These are phyloP conservation scores for Coleophora deauratella DNA, from an alignment of 2,888 invertebrate genomes.

Conservation along the genomic window DNA sequence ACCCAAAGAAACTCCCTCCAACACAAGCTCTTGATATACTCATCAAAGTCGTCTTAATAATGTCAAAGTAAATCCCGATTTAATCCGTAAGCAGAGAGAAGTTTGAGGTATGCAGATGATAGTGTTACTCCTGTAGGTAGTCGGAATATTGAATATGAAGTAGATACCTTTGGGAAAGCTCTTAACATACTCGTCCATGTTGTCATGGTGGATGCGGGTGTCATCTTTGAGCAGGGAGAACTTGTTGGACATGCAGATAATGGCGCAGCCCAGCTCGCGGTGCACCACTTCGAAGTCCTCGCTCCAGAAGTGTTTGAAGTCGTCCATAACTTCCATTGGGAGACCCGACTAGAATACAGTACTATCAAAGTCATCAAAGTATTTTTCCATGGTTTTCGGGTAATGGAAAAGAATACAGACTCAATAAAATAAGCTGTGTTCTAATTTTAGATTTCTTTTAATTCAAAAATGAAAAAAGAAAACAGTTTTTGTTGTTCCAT, in stretches of 20 bases:
- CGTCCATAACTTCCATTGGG: constrained; percentile 45
- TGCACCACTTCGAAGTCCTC: constrained; percentile 63
- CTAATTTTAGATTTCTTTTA: no score
- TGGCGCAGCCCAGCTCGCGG: constrained; percentile 62
- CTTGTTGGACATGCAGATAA: constrained; percentile 68
- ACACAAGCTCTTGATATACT: constrained; percentile 52
- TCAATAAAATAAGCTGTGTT: no score
- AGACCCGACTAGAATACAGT: constrained; percentile 44
- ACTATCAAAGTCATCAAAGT: no score
- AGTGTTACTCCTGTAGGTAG: constrained; percentile 23
- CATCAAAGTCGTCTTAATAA: no score
- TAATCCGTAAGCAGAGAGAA: no score
- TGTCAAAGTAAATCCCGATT: constrained; percentile 54
- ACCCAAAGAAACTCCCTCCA: no score
- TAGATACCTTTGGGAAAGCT: constrained; percentile 51
- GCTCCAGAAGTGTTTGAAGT: constrained; percentile 65
- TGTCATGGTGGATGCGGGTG: constrained; percentile 54
- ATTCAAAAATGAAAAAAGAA: no score
- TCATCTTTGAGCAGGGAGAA: constrained; percentile 57
- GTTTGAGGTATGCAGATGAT: no score
- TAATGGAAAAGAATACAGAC: no score
- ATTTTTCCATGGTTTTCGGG: no score
- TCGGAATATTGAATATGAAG: no score
- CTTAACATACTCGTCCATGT: constrained; percentile 61
- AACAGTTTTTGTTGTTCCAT: no score